Percentiles rank a stretch among this genome's conserved stretches.
Evolutionary conservation across 2,888 invertebrate species (phyloP).

Genomic region (Malthinus seriepunctatus): DNA sequence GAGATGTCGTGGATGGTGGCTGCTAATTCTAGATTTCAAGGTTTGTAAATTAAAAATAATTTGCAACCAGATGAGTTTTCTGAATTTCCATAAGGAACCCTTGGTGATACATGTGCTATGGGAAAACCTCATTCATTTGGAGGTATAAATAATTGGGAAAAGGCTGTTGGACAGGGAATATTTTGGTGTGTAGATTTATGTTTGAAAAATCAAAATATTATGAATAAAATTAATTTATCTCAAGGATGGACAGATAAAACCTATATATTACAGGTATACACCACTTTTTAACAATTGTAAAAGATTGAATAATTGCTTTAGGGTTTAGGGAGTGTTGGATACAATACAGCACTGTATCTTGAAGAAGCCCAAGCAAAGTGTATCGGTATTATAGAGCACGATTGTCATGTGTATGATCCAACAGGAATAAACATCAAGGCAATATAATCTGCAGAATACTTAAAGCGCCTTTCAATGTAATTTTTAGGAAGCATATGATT

Average conservation of each 20-base stretch:
- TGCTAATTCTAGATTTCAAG: constrained; percentile 8
- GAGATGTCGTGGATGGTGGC: constrained; percentile 46
- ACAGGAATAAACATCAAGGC: constrained; percentile 45
- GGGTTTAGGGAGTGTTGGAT: constrained; percentile 49
- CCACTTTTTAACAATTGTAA: too few species aligned
- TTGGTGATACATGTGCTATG: constrained; percentile 28
- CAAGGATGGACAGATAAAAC: constrained; percentile 44
- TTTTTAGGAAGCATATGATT: constrained; percentile 38
- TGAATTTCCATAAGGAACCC: neutral
- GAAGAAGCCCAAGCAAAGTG: constrained; percentile 45
- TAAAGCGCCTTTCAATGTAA: too few species aligned
- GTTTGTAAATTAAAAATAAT: neutral
- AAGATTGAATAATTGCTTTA: constrained; percentile 22
- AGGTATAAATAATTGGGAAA: constrained; percentile 43
- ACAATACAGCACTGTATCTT: constrained; percentile 39
- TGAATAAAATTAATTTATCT: constrained; percentile 37
- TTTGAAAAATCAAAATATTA: constrained; percentile 41
- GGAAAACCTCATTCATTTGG: constrained; percentile 42
- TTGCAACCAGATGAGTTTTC: neutral
- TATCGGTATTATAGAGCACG: constrained; percentile 48
- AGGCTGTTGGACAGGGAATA: constrained; percentile 41
- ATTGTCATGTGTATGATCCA: constrained; percentile 43
- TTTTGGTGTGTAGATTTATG: constrained; percentile 42
- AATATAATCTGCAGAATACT: neutral
- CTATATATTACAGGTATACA: constrained; percentile 46